Conservation (phyloP, 1,140 invertebrate genomes). For the Branchinecta lynchi region DNA sequence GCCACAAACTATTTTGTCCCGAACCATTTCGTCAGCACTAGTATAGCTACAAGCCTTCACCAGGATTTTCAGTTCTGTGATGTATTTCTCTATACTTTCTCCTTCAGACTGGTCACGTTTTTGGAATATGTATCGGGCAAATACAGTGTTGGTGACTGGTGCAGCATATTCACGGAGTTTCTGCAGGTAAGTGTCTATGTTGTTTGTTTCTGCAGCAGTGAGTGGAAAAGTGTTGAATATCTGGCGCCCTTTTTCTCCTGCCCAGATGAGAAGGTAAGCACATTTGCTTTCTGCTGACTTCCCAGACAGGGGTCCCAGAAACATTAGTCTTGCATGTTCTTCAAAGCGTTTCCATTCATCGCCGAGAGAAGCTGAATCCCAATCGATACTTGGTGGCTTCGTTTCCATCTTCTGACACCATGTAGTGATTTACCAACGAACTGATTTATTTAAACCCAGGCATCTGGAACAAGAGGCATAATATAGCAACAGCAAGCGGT, state of each 20-base stretch:
- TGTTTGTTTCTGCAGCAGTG: not conserved
- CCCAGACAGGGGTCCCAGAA: not conserved
- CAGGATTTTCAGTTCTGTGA: no score
- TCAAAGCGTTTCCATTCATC: not conserved
- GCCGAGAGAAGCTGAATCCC: not conserved
- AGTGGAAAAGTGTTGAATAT: not conserved
- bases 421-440: no score
- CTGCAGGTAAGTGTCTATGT: not conserved
- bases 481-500: not conserved
- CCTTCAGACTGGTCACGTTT: not conserved
- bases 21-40: no score
- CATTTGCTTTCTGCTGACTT: not conserved
- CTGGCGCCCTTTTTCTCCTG: not conserved
- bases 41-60: no score
- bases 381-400: not conserved
- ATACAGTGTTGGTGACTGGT: not conserved
- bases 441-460: not conserved
- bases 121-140: not conserved
- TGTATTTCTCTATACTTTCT: not conserved
- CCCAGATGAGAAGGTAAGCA: not conserved
- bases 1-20: no score
- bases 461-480: not conserved
- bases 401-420: not conserved
- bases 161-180: not conserved
- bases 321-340: not conserved